Conservation (phyloP, 2,888 invertebrate species). For the Andrena trimmerana region DNA sequence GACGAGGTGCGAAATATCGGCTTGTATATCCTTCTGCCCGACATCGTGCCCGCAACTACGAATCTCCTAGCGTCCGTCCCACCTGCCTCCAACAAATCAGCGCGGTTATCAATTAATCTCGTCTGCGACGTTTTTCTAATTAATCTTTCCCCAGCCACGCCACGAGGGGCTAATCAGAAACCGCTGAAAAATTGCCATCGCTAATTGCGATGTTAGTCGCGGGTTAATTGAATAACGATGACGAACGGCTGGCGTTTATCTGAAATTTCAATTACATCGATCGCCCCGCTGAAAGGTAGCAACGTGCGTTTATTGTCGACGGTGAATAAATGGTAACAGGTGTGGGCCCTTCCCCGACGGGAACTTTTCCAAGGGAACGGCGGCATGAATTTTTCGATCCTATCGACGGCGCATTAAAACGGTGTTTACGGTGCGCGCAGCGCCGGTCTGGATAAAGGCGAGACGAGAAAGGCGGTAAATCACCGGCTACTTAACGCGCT, state of each 20-base stretch:
- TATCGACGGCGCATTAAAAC: slow-evolving; percentile 49
- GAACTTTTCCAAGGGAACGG: background rate
- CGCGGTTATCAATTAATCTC: slow-evolving; percentile 38
- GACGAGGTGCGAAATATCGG: slow-evolving; percentile 60
- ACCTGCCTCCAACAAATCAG: background rate
- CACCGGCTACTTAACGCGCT: slow-evolving; percentile 60
- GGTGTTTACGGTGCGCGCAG: slow-evolving; percentile 33
- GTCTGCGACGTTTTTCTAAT: slow-evolving; percentile 42
- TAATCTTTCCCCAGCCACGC: slow-evolving; percentile 9
- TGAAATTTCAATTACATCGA: slow-evolving; percentile 12
- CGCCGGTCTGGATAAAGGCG: slow-evolving; percentile 37
- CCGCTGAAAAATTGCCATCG: slow-evolving; percentile 22
- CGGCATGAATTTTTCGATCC: slow-evolving; percentile 46
- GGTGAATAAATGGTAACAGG: slow-evolving; percentile 23
- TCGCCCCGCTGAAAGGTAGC: background rate
- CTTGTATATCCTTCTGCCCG: slow-evolving; percentile 39
- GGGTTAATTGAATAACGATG: slow-evolving; percentile 50
- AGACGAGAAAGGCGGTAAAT: slow-evolving; percentile 52
- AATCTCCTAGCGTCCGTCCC: slow-evolving; percentile 17
- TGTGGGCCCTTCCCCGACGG: slow-evolving; percentile 26
- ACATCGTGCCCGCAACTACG: background rate
- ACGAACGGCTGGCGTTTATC: slow-evolving; percentile 17
- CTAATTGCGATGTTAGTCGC: slow-evolving; percentile 33
- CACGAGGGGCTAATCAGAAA: slow-evolving; percentile 22
- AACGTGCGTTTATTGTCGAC: background rate